A percentile compares a stretch with the other conserved stretches of the same genome.
Conservation (phyloP, 2,888 invertebrate species). For the Eretmocerus hayati region DNA sequence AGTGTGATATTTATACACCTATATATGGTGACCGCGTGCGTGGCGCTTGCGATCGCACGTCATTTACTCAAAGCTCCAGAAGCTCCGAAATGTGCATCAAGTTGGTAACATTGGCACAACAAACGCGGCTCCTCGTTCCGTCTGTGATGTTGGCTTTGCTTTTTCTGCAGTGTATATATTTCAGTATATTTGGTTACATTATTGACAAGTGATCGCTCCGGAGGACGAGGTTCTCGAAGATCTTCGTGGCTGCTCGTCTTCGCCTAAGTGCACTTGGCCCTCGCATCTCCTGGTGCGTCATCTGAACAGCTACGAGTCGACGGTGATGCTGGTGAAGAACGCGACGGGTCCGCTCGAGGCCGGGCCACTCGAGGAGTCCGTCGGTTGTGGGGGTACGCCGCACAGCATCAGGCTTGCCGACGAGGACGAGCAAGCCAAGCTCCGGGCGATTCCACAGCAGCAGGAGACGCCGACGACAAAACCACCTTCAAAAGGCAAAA, state of each 20-base stretch:
- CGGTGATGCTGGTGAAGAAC: constrained; percentile 12
- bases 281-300: neutral
- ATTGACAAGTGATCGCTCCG: no score
- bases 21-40: no score
- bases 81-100: no score
- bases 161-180: neutral
- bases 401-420: constrained; percentile 40
- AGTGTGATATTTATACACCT: no score
- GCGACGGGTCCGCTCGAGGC: constrained; percentile 6
- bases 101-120: constrained; percentile 14
- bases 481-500: neutral
- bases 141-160: neutral
- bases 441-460: neutral
- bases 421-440: constrained; percentile 18
- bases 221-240: no score
- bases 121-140: constrained; percentile 12
- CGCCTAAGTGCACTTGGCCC: neutral
- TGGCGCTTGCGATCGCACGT: no score
- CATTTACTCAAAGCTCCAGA: no score
- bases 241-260: no score
- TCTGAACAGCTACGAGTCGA: no score
- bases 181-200: neutral
- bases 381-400: constrained; percentile 29
- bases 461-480: neutral
- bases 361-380: neutral